Base-by-base conservation (phyloP, 2,888 invertebrate species). In the Megamerina dolium region DNA sequence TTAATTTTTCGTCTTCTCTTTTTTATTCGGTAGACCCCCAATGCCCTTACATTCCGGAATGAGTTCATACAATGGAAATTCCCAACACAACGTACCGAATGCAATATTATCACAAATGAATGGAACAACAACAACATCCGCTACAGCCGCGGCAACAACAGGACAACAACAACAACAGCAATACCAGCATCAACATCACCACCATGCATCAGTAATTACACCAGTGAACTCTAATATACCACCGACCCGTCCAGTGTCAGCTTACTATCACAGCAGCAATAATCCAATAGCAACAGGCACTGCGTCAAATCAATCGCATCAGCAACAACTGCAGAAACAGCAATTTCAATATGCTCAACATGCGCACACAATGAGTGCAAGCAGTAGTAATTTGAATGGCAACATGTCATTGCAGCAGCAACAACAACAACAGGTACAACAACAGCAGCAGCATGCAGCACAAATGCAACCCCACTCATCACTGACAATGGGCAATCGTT, bases 211-310 rank as follows among this genome's bases (percentile, higher is more conserved):
- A 39, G 53, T 53, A 41, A 46, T 45, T 45, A 41, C 52, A 41
- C 45, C 48, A 53, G 54, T 51, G 37, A 54, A 48, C 43, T 55
- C 55, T 56, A 64, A 63, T 46, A 49, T 63, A 47, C 63, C 58
- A 39, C 54, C 64, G 42, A 66, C 59, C 54, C 70, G 72, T 50
- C 72, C 72, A 47, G 61, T 64, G 23, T 72, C 72, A 43, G 71
- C 72, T 32, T 71, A 69, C 50, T 72, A 66, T 53, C 70, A 70
- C 51, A 66, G 60, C 50, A 58, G 53, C 54, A 56, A 54, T 21
- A 45, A 41, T 45, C 16, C 41, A n/a, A 38, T 45, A 44, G 12
- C 37, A 49, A 13, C 45, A 49, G 10, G 36, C 35, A 33, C 42
- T 42, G 48, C 56, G 55, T 48, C 50, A 50, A 41, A 57, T 49